Percentiles rank a stretch among this genome's conserved stretches.
Conservation (phyloP, 2,888 invertebrate genomes). For the Yponomeuta cagnagella region DNA sequence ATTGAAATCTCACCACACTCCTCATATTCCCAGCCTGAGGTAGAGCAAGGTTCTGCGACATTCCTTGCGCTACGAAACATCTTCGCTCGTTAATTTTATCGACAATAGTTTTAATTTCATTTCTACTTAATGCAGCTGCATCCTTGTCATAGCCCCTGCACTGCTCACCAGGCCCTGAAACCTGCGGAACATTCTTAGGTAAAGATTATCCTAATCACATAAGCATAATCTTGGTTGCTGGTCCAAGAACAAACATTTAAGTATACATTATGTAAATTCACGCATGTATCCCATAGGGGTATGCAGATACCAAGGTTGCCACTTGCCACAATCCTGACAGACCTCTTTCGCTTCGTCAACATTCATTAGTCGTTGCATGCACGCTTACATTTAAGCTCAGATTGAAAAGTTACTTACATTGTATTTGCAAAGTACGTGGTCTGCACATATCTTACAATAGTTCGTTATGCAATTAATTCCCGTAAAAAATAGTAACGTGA, state of each 20-base stretch:
- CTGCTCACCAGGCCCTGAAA: constrained; percentile 38
- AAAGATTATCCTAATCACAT: no score
- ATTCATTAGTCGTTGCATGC: no score
- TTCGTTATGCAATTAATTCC: constrained; percentile 27
- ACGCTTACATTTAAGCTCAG: background rate
- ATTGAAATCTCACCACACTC: constrained; percentile 44
- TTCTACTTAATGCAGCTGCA: constrained; percentile 32
- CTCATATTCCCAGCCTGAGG: constrained; percentile 63
- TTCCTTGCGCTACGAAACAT: constrained; percentile 52
- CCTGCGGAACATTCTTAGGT: constrained; percentile 27
- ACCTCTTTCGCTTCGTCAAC: no score
- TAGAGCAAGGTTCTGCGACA: constrained; percentile 33
- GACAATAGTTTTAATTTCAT: constrained; percentile 42
- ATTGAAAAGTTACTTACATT: constrained; percentile 32
- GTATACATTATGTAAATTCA: no score
- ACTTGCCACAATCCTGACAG: no score
- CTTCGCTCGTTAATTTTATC: constrained; percentile 52
- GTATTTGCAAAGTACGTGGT: constrained; percentile 55
- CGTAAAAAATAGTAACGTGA: constrained; percentile 36
- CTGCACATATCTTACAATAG: constrained; percentile 52
- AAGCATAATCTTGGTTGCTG: no score
- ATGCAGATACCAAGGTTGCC: no score
- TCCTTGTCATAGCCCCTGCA: constrained; percentile 45
- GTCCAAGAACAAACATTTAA: no score
- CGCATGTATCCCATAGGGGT: no score